Evolutionary conservation across 2,888 invertebrate genomes (phyloP).

Genomic region (Incurvaria masculella): DNA sequence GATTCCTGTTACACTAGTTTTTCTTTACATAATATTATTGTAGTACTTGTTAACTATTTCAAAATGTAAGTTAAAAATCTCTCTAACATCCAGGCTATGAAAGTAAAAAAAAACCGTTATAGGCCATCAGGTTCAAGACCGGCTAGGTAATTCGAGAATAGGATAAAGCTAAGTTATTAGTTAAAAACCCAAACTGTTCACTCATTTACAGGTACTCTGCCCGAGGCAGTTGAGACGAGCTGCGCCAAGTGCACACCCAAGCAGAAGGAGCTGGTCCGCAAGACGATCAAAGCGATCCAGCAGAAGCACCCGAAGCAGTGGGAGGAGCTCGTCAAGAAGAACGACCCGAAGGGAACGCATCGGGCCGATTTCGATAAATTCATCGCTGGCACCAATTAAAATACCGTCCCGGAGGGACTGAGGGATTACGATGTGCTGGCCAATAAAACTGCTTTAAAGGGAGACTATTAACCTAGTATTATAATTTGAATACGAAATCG

Average conservation of each 20-base stretch:
- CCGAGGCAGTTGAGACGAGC: conserved; percentile 65
- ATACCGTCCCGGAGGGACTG: too few relatives aligned
- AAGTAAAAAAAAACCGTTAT: conserved; percentile 7
- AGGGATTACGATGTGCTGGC: too few relatives aligned
- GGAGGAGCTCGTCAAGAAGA: conserved; percentile 66
- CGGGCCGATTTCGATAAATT: conserved; percentile 59
- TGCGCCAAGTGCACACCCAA: conserved; percentile 68
- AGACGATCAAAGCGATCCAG: conserved; percentile 65
- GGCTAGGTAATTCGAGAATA: background rate
- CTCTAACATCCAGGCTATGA: conserved; percentile 6
- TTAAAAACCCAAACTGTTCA: background rate
- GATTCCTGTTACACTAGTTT: too few relatives aligned
- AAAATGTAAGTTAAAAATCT: too few relatives aligned
- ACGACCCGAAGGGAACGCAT: conserved; percentile 65
- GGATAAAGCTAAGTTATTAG: background rate
- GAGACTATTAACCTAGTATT: too few relatives aligned
- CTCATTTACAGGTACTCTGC: conserved; percentile 62
- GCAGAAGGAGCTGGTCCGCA: conserved; percentile 58
- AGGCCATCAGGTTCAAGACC: background rate
- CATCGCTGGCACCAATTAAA: conserved; percentile 25
- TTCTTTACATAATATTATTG: too few relatives aligned
- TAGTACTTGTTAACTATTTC: too few relatives aligned
- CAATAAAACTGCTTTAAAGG: too few relatives aligned
- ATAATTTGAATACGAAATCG: too few relatives aligned
- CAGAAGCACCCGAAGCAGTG: conserved; percentile 64